Evolutionary conservation across 2,888 invertebrate genomes (phyloP), one percentile per base, ranked within the genome.

Genomic region (Nymphalis c-album): DNA sequence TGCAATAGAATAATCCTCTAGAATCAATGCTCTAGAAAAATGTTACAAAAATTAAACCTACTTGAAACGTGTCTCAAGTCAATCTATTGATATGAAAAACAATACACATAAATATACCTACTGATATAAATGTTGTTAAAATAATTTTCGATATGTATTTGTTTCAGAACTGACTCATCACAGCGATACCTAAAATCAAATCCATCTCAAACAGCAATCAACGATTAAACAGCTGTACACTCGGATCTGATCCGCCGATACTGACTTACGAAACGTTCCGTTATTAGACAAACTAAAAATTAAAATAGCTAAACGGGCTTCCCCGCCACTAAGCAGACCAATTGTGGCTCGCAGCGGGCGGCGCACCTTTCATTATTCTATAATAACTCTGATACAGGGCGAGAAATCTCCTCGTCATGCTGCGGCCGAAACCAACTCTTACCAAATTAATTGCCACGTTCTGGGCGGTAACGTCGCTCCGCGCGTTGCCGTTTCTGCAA

Each of bases 271-370:
- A 88, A 88, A 90, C 82, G 77, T 78, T 85, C 90, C 90, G 91
- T 90, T 89, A 89, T 83, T 86, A 88, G 88, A 90, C 91, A 92
- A 91, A 91, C 91, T 88, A 88, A 91, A 91, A 91, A 91, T 91
- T 90, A 91, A 92, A 92, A 92, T 87, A 90, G 88, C 88, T 90
- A 91, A 91, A 90, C 90, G 90, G 86, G 82, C 84, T 78, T 74
- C 77, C 74, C 82, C 85, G 86, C 86, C 85, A 84, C 88, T 91
- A 92, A 91, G 87, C 87, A 91, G 91, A 85, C 84, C 91, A 90
- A 91, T 92, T 92, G 92, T 92, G 80, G 85, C 74, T 77, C 92
- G 75, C 92, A 91, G 92, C 92, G 89, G 92, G 91, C 86, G 91
- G 90, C 82, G 81, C 82, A 82, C 78, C 87, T 90, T 89, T 91